Conservation (phyloP, 2,888 invertebrate species). For the Meiosimyza platycephala region DNA sequence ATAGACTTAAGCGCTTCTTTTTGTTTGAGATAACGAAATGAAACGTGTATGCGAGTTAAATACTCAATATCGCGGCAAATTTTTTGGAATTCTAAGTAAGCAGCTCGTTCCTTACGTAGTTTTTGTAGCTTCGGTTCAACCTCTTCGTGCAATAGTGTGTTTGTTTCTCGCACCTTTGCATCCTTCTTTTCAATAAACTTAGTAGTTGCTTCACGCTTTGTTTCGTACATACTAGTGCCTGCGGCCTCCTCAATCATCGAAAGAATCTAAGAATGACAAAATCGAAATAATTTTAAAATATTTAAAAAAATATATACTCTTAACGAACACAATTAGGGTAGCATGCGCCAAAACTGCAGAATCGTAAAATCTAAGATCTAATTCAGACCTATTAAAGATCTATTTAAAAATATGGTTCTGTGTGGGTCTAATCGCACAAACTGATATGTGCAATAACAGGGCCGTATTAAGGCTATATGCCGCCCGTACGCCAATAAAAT, state of each 20-base stretch:
- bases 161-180: constrained; percentile 86
- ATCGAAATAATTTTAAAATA: too few relatives aligned
- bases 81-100: constrained; percentile 89
- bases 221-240: constrained; percentile 96
- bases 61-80: constrained; percentile 86
- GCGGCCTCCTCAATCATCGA: constrained; percentile 99
- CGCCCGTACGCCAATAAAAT: too few relatives aligned
- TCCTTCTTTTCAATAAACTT: constrained; percentile 94
- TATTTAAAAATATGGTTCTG: too few relatives aligned
- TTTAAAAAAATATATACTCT: too few relatives aligned
- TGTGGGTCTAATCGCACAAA: too few relatives aligned
- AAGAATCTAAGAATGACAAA: constrained; percentile 73
- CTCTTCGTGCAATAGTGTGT: constrained; percentile 82
- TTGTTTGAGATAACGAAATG: constrained; percentile 67
- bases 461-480: too few relatives aligned
- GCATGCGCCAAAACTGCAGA: too few relatives aligned
- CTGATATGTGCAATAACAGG: too few relatives aligned
- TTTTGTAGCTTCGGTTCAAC: constrained; percentile 90
- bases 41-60: constrained; percentile 74
- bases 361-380: too few relatives aligned
- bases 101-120: constrained; percentile 84
- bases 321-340: too few relatives aligned
- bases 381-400: too few relatives aligned
- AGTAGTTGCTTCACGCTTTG: constrained; percentile 87
- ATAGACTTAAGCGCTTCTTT: constrained; percentile 69